These are phyloP conservation scores for Hozukius guyotensis DNA, from an alignment of 2,797 vertebrate species.

Conservation along the genomic window DNA sequence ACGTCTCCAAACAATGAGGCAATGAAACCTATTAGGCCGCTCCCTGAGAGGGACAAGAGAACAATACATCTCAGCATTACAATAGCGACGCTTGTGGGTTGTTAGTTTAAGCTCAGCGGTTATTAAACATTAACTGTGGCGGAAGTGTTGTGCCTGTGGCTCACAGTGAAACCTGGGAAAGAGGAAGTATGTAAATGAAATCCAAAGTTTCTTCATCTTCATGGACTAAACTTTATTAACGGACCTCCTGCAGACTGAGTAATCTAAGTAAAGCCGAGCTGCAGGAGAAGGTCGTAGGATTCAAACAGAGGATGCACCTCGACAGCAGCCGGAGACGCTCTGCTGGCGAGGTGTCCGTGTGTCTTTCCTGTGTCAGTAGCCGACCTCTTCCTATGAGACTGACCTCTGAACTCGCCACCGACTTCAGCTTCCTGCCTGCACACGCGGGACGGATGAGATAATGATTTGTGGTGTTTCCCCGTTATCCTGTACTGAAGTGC, in stretches of 20 bases:
- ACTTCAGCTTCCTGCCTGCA: slow-evolving; percentile 63
- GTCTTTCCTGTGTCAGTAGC: slow-evolving; percentile 66
- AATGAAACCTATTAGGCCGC: neutral
- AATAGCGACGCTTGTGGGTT: neutral
- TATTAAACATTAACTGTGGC: slow-evolving; percentile 15
- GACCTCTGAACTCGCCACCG: slow-evolving; percentile 67
- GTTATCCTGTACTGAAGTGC: neutral
- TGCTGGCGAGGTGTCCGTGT: neutral
- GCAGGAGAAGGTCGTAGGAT: neutral
- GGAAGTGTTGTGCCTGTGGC: slow-evolving; percentile 7
- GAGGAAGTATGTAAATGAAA: neutral
- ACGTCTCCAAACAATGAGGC: neutral
- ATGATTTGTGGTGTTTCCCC: neutral
- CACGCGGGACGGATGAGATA: slow-evolving; percentile 10
- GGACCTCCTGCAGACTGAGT: neutral
- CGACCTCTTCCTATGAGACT: slow-evolving; percentile 78
- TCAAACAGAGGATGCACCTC: slow-evolving; percentile 9
- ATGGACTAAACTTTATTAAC: neutral
- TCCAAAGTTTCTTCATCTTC: neutral
- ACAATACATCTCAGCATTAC: neutral
- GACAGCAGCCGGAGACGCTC: neutral
- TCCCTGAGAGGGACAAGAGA: neutral
- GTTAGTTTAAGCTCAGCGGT: neutral
- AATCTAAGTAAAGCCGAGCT: neutral
- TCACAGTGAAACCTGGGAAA: slow-evolving; percentile 15